Evolutionary conservation across 2,113 vertebrate genomes (phyloP).

Genomic region (Centropus bengalensis): DNA sequence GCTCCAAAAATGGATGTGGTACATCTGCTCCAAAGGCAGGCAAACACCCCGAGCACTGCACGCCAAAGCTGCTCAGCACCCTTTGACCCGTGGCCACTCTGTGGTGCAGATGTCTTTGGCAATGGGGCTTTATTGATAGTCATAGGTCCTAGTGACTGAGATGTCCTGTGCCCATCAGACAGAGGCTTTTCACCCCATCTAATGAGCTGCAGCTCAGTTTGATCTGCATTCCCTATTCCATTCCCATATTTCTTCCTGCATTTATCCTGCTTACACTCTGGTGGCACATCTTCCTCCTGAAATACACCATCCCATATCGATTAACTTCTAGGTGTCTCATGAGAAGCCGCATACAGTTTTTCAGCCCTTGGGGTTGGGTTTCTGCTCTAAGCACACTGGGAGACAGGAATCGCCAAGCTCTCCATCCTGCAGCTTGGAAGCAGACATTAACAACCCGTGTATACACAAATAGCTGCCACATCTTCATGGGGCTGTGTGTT

Average conservation of each 20-base stretch:
- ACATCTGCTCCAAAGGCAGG: not conserved
- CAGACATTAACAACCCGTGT: not conserved
- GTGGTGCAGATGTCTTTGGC: not conserved
- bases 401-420: not conserved
- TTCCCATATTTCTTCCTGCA: not conserved
- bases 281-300: not conserved
- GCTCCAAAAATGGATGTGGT: not conserved
- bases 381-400: not conserved
- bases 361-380: not conserved
- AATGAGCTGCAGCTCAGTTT: not conserved
- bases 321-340: not conserved
- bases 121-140: too few relatives aligned
- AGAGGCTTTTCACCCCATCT: not conserved
- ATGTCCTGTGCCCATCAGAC: accelerated
- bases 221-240: not conserved
- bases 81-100: not conserved
- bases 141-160: not conserved
- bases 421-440: not conserved
- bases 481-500: not conserved
- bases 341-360: not conserved
- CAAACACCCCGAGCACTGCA: not conserved
- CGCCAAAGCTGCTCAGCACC: not conserved
- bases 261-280: not conserved
- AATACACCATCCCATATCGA: not conserved
- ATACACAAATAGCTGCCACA: not conserved